phyloP scores from a whole-genome alignment of 2,113 vertebrate genomes.

The Ctenomys sociabilis region DNA sequence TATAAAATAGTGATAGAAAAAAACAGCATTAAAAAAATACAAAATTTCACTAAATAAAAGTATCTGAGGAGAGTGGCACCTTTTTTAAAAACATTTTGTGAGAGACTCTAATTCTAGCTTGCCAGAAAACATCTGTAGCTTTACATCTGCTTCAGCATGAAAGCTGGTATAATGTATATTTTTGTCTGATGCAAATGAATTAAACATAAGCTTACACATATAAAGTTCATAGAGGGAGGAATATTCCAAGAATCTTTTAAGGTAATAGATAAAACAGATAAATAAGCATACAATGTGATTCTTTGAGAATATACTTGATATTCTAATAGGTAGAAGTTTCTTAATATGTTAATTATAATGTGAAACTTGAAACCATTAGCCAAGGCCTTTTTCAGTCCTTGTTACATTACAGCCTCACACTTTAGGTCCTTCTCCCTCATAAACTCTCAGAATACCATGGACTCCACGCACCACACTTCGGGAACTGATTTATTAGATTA shows the following conservation, averaged over 20 bases:
- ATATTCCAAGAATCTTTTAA: neutral
- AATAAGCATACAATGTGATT: neutral
- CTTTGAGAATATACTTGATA: neutral
- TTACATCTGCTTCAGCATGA: conserved; percentile 5
- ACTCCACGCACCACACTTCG: neutral
- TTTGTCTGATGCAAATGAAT: neutral
- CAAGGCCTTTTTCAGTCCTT: neutral
- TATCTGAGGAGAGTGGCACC: neutral
- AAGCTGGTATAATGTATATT: neutral
- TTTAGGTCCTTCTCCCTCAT: neutral
- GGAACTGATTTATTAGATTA: neutral
- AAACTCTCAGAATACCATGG: neutral
- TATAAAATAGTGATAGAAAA: too few species aligned
- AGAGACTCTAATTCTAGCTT: neutral
- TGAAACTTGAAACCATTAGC: neutral
- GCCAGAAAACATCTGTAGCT: neutral
- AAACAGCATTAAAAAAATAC: too few species aligned
- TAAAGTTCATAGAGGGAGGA: neutral
- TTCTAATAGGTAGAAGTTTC: neutral
- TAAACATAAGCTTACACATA: conserved; percentile 2
- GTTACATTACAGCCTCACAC: neutral
- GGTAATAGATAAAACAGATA: neutral
- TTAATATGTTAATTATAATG: neutral
- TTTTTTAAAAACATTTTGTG: neutral
- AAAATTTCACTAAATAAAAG: neutral